These are phyloP conservation scores for Microplitis manilae DNA, from an alignment of 2,888 invertebrate species.

Conservation along the genomic window DNA sequence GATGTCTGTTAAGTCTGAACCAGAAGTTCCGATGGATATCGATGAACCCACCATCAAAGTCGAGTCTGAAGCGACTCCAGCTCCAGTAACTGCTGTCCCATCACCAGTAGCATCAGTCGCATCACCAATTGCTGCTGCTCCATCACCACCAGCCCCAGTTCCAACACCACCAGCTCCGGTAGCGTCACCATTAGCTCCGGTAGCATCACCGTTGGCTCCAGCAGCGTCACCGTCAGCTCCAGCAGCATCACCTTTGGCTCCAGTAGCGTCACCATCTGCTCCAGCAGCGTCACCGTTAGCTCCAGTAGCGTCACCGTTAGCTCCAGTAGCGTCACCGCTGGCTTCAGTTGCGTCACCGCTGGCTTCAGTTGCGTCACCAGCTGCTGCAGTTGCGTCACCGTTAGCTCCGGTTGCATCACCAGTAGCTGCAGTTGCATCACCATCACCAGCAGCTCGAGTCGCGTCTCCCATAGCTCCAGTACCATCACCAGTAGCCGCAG, in stretches of 20 bases:
- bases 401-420: conserved; percentile 9
- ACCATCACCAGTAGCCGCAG: background rate
- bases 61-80: background rate
- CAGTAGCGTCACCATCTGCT: background rate
- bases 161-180: background rate
- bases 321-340: background rate
- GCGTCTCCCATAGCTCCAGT: background rate
- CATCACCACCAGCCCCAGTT: background rate
- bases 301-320: conserved; percentile 26
- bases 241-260: background rate
- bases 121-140: conserved; percentile 42
- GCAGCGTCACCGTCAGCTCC: background rate
- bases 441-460: conserved; percentile 35
- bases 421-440: conserved; percentile 16
- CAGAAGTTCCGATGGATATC: conserved; percentile 19
- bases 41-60: conserved; percentile 15
- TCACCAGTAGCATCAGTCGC: conserved; percentile 57
- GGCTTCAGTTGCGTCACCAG: conserved; percentile 60
- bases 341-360: background rate
- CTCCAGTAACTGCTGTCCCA: background rate
- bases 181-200: conserved; percentile 20
- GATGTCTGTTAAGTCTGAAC: conserved; percentile 22
- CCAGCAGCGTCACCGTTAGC: background rate
- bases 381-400: conserved; percentile 12
- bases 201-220: background rate